Percentiles rank a stretch among this genome's conserved stretches.
Evolutionary conservation across 1,140 invertebrate genomes (phyloP).

Genomic region (Ctenoplectra terminalis): DNA sequence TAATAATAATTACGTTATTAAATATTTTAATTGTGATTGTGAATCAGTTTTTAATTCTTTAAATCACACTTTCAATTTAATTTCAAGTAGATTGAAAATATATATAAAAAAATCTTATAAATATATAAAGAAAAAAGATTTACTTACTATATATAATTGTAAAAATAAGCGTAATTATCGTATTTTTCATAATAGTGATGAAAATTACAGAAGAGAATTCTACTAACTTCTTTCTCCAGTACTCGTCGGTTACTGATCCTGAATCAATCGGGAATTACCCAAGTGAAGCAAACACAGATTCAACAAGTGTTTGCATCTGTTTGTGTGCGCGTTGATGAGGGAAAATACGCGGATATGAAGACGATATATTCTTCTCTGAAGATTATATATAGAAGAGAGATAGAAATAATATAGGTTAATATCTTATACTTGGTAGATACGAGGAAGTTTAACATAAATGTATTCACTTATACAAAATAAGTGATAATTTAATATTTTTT

Average conservation of each 20-base stretch:
- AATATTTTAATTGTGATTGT: too few relatives aligned
- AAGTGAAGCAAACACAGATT: not conserved
- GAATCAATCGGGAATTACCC: conserved; percentile 57
- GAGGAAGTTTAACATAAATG: not conserved
- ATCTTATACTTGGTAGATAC: not conserved
- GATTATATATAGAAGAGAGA: not conserved
- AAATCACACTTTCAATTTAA: not conserved
- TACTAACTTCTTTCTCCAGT: not conserved
- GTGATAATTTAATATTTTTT: not conserved
- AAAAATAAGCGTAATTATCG: conserved; percentile 11
- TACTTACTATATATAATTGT: conserved; percentile 50
- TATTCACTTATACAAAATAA: not conserved
- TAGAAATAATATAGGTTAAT: not conserved
- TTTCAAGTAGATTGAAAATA: not conserved
- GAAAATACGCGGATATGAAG: conserved; percentile 17
- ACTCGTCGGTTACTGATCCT: conserved; percentile 12
- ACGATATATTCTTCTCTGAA: not conserved
- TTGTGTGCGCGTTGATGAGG: not conserved
- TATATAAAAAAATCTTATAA: not conserved
- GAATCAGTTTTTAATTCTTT: not conserved
- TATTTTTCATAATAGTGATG: conserved; percentile 38
- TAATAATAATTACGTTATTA: too few relatives aligned
- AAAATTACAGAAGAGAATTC: not conserved
- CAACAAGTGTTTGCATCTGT: not conserved
- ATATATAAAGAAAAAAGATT: not conserved